Evolutionary conservation across 2,797 vertebrate genomes (phyloP).

Genomic region (Anabacerthia variegaticeps): DNA sequence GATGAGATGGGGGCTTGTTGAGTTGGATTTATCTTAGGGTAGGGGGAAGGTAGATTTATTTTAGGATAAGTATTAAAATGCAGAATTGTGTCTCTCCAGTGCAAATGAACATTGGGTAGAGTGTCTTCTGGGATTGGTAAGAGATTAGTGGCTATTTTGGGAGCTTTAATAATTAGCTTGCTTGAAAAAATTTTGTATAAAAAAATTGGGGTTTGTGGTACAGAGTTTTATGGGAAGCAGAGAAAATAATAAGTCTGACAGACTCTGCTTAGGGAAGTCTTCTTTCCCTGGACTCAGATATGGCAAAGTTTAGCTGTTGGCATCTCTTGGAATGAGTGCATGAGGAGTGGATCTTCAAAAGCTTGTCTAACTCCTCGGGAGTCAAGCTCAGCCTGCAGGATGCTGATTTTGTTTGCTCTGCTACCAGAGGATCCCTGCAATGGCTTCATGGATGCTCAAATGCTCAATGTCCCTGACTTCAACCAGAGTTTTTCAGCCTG

Average conservation of each 20-base stretch:
- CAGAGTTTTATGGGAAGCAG: background rate
- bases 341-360: background rate
- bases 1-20: background rate
- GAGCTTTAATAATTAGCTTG: background rate
- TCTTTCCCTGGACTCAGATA: background rate
- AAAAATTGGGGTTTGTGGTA: background rate
- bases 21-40: background rate
- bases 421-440: background rate
- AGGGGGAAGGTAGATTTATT: too few species aligned
- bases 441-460: background rate
- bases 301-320: background rate
- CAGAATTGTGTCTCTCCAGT: background rate
- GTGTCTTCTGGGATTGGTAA: background rate
- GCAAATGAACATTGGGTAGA: background rate
- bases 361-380: background rate
- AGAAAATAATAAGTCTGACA: background rate
- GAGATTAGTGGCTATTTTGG: background rate
- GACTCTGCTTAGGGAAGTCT: background rate
- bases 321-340: background rate
- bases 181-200: background rate
- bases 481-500: background rate
- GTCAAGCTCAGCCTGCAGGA: background rate
- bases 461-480: fast-evolving
- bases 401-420: background rate
- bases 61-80: background rate